Conservation (phyloP, 1,140 invertebrate species). For the Ooceraea biroi region DNA sequence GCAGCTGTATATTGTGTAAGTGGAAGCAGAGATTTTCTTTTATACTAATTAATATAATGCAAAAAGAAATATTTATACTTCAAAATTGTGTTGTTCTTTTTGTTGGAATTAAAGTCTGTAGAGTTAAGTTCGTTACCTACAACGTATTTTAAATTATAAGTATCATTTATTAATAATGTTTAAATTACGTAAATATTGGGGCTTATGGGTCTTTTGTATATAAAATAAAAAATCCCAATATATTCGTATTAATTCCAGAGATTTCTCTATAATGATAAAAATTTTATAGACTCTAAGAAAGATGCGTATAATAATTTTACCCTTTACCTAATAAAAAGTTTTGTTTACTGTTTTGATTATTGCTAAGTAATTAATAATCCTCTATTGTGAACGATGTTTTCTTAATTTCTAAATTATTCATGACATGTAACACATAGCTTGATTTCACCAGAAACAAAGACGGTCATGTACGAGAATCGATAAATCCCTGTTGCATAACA, state of each 20-base stretch:
- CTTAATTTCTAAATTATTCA: constrained; percentile 37
- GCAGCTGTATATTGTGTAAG: not conserved
- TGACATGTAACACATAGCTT: constrained; percentile 11
- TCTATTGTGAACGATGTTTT: constrained; percentile 10
- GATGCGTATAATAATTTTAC: constrained; percentile 14
- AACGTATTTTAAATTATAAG: constrained; percentile 27
- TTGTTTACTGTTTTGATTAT: constrained; percentile 40
- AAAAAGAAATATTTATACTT: not conserved
- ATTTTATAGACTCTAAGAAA: not conserved
- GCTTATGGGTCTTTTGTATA: not conserved
- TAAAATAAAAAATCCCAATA: constrained; percentile 2
- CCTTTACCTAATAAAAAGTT: constrained; percentile 1
- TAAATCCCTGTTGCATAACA: constrained; percentile 24
- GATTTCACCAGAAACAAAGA: constrained; percentile 34
- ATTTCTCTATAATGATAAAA: not conserved
- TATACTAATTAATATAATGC: not conserved
- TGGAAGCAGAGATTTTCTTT: not conserved
- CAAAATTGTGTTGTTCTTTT: not conserved
- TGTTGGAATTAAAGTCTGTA: too few species aligned
- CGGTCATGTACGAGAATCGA: constrained; percentile 6
- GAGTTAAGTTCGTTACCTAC: too few species aligned
- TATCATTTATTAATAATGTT: constrained; percentile 3
- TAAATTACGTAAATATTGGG: not conserved
- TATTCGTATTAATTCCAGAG: not conserved
- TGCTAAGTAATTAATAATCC: constrained; percentile 35